Percentiles rank a stretch among this genome's conserved stretches.
phyloP scores from a whole-genome alignment of 2,113 vertebrate genomes.

The Callospermophilus lateralis region DNA sequence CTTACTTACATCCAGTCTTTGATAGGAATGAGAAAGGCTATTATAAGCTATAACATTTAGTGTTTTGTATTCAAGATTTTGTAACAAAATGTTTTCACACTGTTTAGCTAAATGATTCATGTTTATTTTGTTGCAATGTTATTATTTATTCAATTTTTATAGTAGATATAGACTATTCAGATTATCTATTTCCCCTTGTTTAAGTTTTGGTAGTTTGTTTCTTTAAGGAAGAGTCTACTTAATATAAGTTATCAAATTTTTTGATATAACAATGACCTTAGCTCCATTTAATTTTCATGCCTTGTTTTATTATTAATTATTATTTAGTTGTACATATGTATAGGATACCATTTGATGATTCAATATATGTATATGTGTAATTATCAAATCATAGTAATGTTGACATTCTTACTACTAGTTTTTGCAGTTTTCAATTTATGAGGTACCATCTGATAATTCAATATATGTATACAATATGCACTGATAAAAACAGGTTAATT shows the following conservation, averaged over 20 bases:
- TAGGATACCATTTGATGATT: neutral
- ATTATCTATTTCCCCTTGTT: neutral
- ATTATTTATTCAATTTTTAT: neutral
- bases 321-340: neutral
- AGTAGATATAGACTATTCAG: neutral
- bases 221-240: neutral
- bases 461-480: neutral
- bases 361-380: neutral
- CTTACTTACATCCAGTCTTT: neutral
- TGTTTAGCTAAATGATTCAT: neutral
- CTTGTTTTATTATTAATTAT: neutral
- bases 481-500: neutral
- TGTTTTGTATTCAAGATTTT: neutral
- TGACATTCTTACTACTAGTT: neutral
- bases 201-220: neutral
- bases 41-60: neutral
- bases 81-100: neutral
- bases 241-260: neutral
- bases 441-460: neutral
- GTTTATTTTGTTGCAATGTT: neutral
- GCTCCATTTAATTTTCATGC: neutral
- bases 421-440: neutral
- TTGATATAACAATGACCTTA: neutral
- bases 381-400: too few relatives aligned
- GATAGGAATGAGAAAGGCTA: neutral